phyloP scores from a whole-genome alignment of 2,113 vertebrate genomes.

The Salminus brasiliensis region DNA sequence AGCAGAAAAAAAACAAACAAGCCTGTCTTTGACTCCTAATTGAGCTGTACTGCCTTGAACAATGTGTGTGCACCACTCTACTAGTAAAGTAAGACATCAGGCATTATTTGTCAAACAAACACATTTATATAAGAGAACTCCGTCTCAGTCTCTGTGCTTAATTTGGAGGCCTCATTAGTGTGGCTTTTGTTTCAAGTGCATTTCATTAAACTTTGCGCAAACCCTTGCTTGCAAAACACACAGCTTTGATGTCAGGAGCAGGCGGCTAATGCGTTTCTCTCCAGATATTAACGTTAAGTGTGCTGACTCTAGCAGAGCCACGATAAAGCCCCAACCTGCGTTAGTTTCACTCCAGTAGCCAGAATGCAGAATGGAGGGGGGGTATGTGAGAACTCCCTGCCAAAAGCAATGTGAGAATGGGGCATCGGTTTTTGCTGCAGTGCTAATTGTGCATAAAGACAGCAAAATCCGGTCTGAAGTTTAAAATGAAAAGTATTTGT shows the following conservation, averaged over 20 bases:
- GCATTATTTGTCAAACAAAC: constrained; percentile 73
- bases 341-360: constrained; percentile 34
- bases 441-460: constrained; percentile 19
- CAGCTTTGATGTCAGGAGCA: constrained; percentile 75
- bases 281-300: constrained; percentile 71
- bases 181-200: constrained; percentile 76
- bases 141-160: constrained; percentile 52
- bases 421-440: constrained; percentile 9
- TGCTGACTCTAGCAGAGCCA: constrained; percentile 61
- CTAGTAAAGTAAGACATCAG: constrained; percentile 6
- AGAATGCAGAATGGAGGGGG: neutral
- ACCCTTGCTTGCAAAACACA: constrained; percentile 67
- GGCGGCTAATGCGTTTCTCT: constrained; percentile 76
- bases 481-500: constrained; percentile 32
- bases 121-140: constrained; percentile 57
- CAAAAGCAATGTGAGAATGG: neutral
- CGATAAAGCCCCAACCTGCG: constrained; percentile 41
- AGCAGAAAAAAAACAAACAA: neutral
- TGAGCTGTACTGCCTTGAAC: neutral
- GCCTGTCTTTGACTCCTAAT: neutral
- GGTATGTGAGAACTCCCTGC: neutral
- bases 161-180: constrained; percentile 74
- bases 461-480: constrained; percentile 17
- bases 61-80: neutral
- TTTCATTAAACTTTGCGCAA: constrained; percentile 80